phyloP scores from a whole-genome alignment of 2,888 invertebrate genomes.

The Oxycera nigricornis region DNA sequence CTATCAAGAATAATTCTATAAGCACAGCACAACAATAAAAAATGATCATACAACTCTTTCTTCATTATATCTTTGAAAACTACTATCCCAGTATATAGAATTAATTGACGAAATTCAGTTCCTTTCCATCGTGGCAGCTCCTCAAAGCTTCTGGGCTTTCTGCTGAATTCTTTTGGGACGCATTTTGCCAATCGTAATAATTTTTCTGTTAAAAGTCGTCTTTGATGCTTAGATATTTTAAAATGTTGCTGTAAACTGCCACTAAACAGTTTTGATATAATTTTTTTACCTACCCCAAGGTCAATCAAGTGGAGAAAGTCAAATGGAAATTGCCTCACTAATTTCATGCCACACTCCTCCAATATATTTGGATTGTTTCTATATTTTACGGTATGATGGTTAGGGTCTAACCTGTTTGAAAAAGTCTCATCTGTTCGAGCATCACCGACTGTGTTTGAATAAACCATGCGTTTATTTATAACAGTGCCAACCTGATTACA shows the following conservation, averaged over 20 bases:
- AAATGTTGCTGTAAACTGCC: not conserved
- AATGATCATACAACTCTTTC: constrained; percentile 42
- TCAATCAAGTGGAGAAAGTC: not conserved
- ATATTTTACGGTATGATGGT: constrained; percentile 28
- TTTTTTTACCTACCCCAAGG: constrained; percentile 3
- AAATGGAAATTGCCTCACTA: constrained; percentile 3
- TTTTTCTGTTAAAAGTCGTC: constrained; percentile 2
- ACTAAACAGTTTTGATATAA: not conserved
- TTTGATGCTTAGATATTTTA: not conserved
- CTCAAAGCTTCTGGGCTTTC: constrained; percentile 42
- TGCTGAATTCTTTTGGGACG: constrained; percentile 41
- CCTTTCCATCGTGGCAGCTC: constrained; percentile 42
- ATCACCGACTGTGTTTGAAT: not conserved
- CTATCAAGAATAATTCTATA: constrained; percentile 40
- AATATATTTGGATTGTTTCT: not conserved
- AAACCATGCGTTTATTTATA: not conserved
- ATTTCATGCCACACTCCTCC: not conserved
- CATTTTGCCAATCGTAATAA: constrained; percentile 2
- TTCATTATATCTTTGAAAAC: constrained; percentile 41
- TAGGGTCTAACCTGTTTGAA: not conserved
- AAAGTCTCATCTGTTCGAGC: constrained; percentile 3
- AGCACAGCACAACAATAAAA: constrained; percentile 42
- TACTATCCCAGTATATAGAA: constrained; percentile 42
- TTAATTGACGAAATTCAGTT: constrained; percentile 41
- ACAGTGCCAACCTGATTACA: not conserved